Evolutionary conservation across 23 tunicate genomes (phyloP).

Genomic region (Botrylloides violaceus): DNA sequence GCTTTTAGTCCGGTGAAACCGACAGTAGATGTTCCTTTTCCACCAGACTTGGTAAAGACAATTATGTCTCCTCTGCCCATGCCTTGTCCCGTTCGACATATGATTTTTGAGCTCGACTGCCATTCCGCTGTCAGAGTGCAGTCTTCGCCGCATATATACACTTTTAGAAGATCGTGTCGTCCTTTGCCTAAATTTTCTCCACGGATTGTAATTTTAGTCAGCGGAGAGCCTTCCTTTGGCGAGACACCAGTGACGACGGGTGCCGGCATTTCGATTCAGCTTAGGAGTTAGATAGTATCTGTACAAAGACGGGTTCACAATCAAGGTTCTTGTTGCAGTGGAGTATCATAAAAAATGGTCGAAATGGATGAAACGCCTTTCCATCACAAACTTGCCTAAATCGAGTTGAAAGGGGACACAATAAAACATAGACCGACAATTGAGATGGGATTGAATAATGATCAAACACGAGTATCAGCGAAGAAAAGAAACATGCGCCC

Average conservation of each 20-base stretch:
- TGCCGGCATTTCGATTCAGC: too few species aligned
- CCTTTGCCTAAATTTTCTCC: constrained; percentile 92
- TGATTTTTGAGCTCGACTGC: constrained; percentile 67
- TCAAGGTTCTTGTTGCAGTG: too few species aligned
- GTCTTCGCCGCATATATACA: constrained; percentile 80
- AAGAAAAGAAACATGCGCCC: too few species aligned
- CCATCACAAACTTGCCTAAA: too few species aligned
- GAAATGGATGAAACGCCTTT: too few species aligned
- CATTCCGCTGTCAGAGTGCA: constrained; percentile 94
- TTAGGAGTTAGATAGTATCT: too few species aligned
- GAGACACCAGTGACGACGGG: constrained; percentile 96
- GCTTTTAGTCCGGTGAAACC: constrained; percentile 48
- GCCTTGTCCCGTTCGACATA: constrained; percentile 77
- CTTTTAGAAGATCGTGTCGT: constrained; percentile 71
- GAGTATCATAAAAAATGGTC: too few species aligned
- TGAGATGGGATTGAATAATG: too few species aligned
- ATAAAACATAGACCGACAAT: too few species aligned
- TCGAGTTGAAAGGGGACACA: too few species aligned
- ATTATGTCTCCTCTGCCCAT: constrained; percentile 67
- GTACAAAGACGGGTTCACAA: too few species aligned
- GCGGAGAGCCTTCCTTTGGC: constrained; percentile 88
- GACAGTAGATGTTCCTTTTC: constrained; percentile 78
- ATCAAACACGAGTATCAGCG: too few species aligned
- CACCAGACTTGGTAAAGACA: constrained; percentile 87
- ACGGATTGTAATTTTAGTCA: constrained; percentile 87